Percentiles rank a stretch among this genome's conserved stretches.
Evolutionary conservation across 2,797 vertebrate genomes (phyloP).

Genomic region (Premnoplex brunnescens): DNA sequence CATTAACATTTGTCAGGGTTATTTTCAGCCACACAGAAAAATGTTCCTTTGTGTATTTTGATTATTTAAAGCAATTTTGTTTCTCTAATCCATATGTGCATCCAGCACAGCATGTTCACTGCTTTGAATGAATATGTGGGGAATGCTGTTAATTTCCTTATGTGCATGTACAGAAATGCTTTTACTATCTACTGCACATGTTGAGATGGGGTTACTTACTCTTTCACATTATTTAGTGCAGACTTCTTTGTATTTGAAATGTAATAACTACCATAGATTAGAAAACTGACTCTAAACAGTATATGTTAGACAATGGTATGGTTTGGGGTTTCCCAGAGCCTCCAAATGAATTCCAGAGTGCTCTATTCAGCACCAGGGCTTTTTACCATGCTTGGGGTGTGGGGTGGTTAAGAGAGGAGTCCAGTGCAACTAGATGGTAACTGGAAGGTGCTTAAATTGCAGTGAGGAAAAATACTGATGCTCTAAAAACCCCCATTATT

Average conservation of each 20-base stretch:
- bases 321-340: neutral
- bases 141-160: slow-evolving; percentile 71
- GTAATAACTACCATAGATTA: neutral
- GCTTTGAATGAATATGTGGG: slow-evolving; percentile 64
- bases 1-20: slow-evolving; percentile 74
- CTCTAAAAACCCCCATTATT: neutral
- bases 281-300: neutral
- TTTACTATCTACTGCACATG: slow-evolving; percentile 54
- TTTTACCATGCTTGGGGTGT: neutral
- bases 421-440: neutral
- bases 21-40: slow-evolving; percentile 75
- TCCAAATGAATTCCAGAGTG: neutral
- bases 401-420: neutral
- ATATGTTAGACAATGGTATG: neutral
- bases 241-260: slow-evolving; percentile 15
- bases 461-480: neutral
- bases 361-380: neutral
- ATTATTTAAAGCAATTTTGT: slow-evolving; percentile 79
- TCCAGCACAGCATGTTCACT: slow-evolving; percentile 70
- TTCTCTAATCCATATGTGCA: slow-evolving; percentile 67
- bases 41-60: slow-evolving; percentile 77
- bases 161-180: slow-evolving; percentile 59
- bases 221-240: slow-evolving; percentile 9
- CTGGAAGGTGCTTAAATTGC: neutral
- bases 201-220: slow-evolving; percentile 34